Base-by-base conservation (phyloP, 2,888 invertebrate genomes). In the Villa cingulata region DNA sequence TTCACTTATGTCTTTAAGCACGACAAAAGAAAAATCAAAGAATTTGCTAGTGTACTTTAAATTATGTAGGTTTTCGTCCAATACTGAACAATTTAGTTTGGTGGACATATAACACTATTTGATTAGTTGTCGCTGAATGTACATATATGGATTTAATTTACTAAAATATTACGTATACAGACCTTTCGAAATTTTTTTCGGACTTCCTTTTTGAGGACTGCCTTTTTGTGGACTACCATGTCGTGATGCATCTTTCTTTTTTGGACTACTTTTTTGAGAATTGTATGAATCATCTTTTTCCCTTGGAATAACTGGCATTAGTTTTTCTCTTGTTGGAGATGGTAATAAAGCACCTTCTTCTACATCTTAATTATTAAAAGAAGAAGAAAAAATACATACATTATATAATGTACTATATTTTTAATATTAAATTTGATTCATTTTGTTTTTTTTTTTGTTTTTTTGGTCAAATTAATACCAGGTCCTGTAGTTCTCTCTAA, bases 401-500 rank as follows among this genome's bases (percentile, higher is more conserved):
- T 37, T 44, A 18, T n/a, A n/a, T n/a, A n/a, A n/a, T n/a, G n/a
- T n/a, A 27, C 17, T 16, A 23, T 42, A 23, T 7, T 4, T 42
- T 40, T 23, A 38, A 43, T 17, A 15, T 44, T 34, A 5, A 15
- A 37, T 18, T 37, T 38, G 44, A 34, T 39, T 41, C 4, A 7
- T 41, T 38, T 37, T 48, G 15, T 10, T n/a, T n/a, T n/a, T n/a
- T n/a, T n/a, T n/a, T n/a, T n/a, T n/a, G n/a, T n/a, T n/a, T 9
- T 40, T n/a, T 32, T 4, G 4, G 32, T 39, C 17, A 32, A 9
- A 34, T 32, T 48, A 54, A 57, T 65, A 81, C 81, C 80, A 64
- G 76, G 76, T 57, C 81, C 81, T 50, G 81, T 81, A 45, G 81
- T 81, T 62, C 81, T 72, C 68, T 80, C 81, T 61, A 81, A 72